phyloP scores from a whole-genome alignment of 2,113 vertebrate species.

The Orthonyx spaldingii region DNA sequence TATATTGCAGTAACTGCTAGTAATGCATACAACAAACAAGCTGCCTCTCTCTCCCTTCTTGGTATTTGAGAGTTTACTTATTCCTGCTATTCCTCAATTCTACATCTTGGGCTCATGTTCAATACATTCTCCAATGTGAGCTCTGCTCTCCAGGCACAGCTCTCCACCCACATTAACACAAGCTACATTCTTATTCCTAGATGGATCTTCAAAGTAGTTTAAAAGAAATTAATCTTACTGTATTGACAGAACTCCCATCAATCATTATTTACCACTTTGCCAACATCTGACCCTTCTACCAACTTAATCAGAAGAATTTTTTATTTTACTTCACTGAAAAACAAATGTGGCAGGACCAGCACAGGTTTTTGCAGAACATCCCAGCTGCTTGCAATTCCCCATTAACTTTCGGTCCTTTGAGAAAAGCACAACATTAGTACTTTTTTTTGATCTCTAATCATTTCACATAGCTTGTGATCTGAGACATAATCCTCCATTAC shows the following conservation, averaged over 20 bases:
- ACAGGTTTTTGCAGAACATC: neutral
- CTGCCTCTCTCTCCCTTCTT: neutral
- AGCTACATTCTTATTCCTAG: neutral
- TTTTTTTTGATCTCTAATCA: neutral
- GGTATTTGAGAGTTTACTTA: neutral
- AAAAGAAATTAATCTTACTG: neutral
- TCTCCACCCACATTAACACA: neutral
- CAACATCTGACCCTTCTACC: neutral
- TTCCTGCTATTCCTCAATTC: neutral
- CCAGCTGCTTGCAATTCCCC: neutral
- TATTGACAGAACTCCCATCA: fast-evolving
- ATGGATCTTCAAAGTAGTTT: neutral
- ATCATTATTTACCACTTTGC: neutral
- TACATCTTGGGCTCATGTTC: neutral
- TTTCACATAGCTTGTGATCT: neutral
- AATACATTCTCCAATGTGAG: fast-evolving
- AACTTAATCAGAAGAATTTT: neutral
- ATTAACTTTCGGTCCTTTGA: neutral
- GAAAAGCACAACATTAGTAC: neutral
- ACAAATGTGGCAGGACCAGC: neutral
- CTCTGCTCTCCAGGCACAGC: neutral
- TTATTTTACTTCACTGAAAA: neutral
- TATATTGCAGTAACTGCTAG: neutral
- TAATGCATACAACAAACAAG: neutral
- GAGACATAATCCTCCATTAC: neutral